Evolutionary conservation across 23 tunicate genomes (phyloP).

Genomic region (Styela clava): DNA sequence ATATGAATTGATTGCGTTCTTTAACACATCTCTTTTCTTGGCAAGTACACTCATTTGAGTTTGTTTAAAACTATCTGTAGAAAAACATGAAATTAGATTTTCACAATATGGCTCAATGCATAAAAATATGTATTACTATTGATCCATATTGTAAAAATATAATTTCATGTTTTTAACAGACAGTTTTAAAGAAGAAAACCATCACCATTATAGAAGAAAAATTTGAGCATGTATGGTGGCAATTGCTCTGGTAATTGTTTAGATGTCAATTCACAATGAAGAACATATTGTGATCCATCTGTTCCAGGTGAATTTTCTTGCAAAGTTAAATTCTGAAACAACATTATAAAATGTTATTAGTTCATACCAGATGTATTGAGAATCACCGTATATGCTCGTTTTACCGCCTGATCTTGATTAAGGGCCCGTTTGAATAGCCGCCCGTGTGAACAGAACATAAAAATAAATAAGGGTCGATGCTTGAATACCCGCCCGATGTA

Average conservation of each 20-base stretch:
- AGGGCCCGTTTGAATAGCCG: too few relatives aligned
- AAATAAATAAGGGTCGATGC: too few relatives aligned
- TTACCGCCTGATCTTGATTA: too few relatives aligned
- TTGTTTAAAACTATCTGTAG: slow-evolving; percentile 67
- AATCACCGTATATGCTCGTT: background rate
- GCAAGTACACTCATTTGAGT: slow-evolving; percentile 70
- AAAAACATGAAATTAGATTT: background rate
- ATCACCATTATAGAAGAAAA: slow-evolving; percentile 80
- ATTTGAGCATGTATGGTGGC: slow-evolving; percentile 73
- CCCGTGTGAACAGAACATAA: too few relatives aligned
- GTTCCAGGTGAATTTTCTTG: slow-evolving; percentile 87
- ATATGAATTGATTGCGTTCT: slow-evolving; percentile 54
- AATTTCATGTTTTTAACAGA: too few relatives aligned
- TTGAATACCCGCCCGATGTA: too few relatives aligned
- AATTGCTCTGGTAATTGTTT: slow-evolving; percentile 1
- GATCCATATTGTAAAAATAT: too few relatives aligned
- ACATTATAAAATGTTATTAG: background rate
- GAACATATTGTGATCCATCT: slow-evolving; percentile 68
- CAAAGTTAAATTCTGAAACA: slow-evolving; percentile 51
- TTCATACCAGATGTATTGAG: background rate
- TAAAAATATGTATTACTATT: too few relatives aligned
- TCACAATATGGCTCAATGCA: background rate
- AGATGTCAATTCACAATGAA: slow-evolving; percentile 58
- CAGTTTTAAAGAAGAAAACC: too few relatives aligned
- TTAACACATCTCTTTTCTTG: slow-evolving; percentile 54